Conservation (phyloP, 2,888 invertebrate genomes). For the Linnaemya tessellans region DNA sequence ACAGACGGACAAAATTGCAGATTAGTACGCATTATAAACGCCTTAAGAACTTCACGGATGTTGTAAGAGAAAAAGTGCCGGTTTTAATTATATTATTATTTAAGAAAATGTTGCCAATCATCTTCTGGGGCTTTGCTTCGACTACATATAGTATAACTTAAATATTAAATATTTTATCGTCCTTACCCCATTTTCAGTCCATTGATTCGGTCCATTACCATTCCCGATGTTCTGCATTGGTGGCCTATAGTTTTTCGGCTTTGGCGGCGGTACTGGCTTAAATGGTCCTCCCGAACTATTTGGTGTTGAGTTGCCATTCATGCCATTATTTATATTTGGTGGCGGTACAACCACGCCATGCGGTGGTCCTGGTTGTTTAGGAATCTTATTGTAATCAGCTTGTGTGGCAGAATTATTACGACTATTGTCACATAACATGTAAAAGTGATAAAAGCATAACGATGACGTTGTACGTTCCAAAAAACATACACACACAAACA, state of each 20-base stretch:
- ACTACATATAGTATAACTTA: too few species aligned
- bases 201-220: conserved; percentile 78
- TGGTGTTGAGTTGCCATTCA: conserved; percentile 77
- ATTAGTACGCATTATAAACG: too few species aligned
- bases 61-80: too few species aligned
- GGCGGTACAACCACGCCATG: conserved; percentile 77
- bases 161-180: background rate
- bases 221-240: conserved; percentile 84
- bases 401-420: conserved; percentile 86
- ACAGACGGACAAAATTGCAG: too few species aligned
- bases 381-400: conserved; percentile 85
- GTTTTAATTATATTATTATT: too few species aligned
- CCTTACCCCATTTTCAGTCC: conserved; percentile 84
- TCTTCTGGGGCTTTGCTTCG: too few species aligned
- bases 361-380: conserved; percentile 81
- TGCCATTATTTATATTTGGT: conserved; percentile 78
- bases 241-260: conserved; percentile 95
- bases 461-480: conserved; percentile 45
- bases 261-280: conserved; percentile 96
- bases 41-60: too few species aligned
- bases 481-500: conserved; percentile 22
- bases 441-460: conserved; percentile 65
- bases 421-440: conserved; percentile 76
- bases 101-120: too few species aligned
- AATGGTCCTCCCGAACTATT: conserved; percentile 85